Evolutionary conservation across 1,140 invertebrate species (phyloP).

Genomic region (Drosophila persimilis): DNA sequence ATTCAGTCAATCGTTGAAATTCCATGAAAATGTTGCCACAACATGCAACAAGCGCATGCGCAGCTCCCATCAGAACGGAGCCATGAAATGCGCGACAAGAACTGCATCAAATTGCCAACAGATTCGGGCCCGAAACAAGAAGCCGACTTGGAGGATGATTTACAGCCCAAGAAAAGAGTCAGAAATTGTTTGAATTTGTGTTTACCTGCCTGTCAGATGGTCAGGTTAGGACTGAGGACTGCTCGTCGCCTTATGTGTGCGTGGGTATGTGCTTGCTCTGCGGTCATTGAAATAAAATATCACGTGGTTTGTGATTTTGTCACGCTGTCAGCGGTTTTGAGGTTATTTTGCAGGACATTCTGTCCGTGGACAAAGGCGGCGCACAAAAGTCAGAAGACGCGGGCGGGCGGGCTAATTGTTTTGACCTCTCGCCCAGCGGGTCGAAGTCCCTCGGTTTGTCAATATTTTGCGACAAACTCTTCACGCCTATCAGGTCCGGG

Average conservation of each 20-base stretch:
- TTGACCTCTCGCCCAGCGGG: constrained; percentile 45
- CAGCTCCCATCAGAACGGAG: constrained; percentile 34
- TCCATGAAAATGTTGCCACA: constrained; percentile 48
- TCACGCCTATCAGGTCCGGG: constrained; percentile 63
- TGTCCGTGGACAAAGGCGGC: constrained; percentile 9
- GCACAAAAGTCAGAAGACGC: constrained; percentile 20
- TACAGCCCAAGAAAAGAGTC: constrained; percentile 31
- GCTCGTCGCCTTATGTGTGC: constrained; percentile 19
- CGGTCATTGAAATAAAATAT: constrained; percentile 82
- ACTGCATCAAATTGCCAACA: constrained; percentile 22
- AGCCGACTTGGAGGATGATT: constrained; percentile 35
- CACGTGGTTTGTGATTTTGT: constrained; percentile 82
- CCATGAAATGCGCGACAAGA: constrained; percentile 14
- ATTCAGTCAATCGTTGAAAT: not conserved
- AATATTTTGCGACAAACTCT: constrained; percentile 79
- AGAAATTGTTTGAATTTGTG: not conserved
- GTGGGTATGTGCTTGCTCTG: constrained; percentile 33
- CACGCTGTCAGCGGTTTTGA: constrained; percentile 81
- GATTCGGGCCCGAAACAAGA: constrained; percentile 9
- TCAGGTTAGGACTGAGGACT: constrained; percentile 13
- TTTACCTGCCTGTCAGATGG: constrained; percentile 52
- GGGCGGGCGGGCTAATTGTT: constrained; percentile 65
- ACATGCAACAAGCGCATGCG: constrained; percentile 74
- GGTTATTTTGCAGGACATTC: constrained; percentile 25
- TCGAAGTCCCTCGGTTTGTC: constrained; percentile 64